Evolutionary conservation across 1,140 invertebrate genomes (phyloP), one percentile per base, ranked within the genome.

Genomic region (Gonatopus flavifemur): DNA sequence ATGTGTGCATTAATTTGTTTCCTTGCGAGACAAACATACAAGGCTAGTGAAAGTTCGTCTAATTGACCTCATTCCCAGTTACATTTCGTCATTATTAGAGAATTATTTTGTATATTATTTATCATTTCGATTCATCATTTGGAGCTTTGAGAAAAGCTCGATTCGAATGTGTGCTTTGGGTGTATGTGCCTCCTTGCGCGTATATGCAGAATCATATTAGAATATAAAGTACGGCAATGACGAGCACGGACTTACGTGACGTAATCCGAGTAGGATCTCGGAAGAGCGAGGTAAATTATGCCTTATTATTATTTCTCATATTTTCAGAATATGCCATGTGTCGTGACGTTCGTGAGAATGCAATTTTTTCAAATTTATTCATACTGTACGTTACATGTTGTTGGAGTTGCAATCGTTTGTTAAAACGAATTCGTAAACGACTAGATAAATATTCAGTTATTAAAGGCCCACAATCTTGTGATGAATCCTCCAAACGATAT

Each of bases 221-320:
- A 47, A 52, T 43, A 43, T 52, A 41, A 57, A 44, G 39, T 45
- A 0, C 28, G 8, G 12, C 12, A 10, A 63, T 62, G 59, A 62
- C 32, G 38, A 38, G 15, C 22, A 21, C 20, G 18, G 59, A 72
- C 1, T 44, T 49, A 52, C 24, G 43, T 61, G 67, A 77, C 50
- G 74, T 82, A 66, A 83, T 85, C 41, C 68, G 72, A 53, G 84
- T 87, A 48, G 85, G 85, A 7, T 86, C 85, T 36, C 77, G 85
- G 44, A 86, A 86, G 77, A 87, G 85, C 64, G 83, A 86, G 77
- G 84, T 85, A 74, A 76, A 67, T 72, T n/a, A n/a, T n/a, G n/a
- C n/a, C n/a, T n/a, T n/a, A n/a, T n/a, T n/a, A n/a, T n/a, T n/a
- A n/a, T n/a, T n/a, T n/a, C n/a, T n/a, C n/a, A n/a, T n/a, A n/a